phyloP scores from a whole-genome alignment of 2,113 vertebrate genomes.

The Psephotus haematonotus region DNA sequence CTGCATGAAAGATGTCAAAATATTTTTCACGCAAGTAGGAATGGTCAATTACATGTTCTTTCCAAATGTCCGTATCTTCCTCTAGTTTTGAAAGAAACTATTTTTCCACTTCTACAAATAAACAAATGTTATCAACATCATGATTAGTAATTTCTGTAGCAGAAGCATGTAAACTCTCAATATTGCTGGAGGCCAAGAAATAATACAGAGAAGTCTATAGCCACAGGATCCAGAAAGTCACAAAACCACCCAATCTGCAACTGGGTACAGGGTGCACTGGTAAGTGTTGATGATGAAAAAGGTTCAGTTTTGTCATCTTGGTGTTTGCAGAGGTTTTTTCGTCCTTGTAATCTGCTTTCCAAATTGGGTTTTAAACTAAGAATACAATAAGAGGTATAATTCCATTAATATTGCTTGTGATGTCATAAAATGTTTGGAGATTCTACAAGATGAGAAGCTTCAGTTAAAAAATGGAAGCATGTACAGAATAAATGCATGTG shows the following conservation, averaged over 20 bases:
- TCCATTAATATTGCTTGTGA: background rate
- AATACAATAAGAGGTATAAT: background rate
- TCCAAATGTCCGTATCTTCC: background rate
- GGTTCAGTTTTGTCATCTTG: background rate
- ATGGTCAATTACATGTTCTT: background rate
- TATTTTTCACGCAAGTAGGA: background rate
- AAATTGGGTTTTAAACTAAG: background rate
- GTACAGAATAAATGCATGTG: background rate
- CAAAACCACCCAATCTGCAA: background rate
- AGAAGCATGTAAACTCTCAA: background rate
- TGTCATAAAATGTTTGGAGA: background rate
- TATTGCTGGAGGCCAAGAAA: background rate
- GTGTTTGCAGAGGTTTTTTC: background rate
- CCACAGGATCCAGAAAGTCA: background rate
- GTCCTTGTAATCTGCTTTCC: background rate
- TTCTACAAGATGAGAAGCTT: background rate
- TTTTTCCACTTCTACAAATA: background rate
- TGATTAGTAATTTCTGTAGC: background rate
- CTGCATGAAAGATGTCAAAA: background rate
- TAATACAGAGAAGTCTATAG: background rate
- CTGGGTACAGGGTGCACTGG: background rate
- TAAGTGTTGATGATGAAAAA: background rate
- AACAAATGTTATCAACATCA: background rate
- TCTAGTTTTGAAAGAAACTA: background rate
- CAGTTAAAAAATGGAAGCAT: rapidly evolving